phyloP scores from a whole-genome alignment of 2,113 vertebrate genomes.

The Ariopsis seemanni region DNA sequence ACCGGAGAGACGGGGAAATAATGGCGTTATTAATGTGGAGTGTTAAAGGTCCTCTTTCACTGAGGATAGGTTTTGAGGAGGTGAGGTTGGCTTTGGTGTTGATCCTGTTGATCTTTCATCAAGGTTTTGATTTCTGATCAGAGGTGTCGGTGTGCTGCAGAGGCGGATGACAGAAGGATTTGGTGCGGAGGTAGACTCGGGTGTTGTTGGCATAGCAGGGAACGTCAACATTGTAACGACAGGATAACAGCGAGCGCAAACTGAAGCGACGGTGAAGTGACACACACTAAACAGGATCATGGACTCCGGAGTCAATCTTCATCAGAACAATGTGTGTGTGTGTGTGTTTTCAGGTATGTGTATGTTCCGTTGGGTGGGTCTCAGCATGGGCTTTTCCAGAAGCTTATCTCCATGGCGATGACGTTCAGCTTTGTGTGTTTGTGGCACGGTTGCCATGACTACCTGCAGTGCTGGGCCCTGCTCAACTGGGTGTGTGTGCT shows the following conservation, averaged over 20 bases:
- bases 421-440: constrained; percentile 91
- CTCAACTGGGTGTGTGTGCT: constrained; percentile 91
- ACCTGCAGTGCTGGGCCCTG: constrained; percentile 87
- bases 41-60: too few species aligned
- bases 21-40: too few species aligned
- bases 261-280: neutral
- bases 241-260: neutral
- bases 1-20: too few species aligned
- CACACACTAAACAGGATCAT: neutral
- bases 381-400: constrained; percentile 73
- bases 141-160: neutral
- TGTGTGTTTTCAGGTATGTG: constrained; percentile 87
- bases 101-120: neutral
- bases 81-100: too few species aligned
- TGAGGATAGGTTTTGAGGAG: too few species aligned
- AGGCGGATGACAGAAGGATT: neutral
- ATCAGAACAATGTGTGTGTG: constrained; percentile 72
- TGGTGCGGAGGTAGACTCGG: neutral
- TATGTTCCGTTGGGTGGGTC: constrained; percentile 93
- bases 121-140: neutral
- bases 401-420: constrained; percentile 80
- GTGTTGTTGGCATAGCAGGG: neutral
- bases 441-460: constrained; percentile 92
- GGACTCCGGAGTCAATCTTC: neutral
- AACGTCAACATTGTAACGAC: neutral